Evolutionary conservation across 2,888 invertebrate genomes (phyloP), one percentile per base, ranked within the genome.

Genomic region (Dorcus hopei): DNA sequence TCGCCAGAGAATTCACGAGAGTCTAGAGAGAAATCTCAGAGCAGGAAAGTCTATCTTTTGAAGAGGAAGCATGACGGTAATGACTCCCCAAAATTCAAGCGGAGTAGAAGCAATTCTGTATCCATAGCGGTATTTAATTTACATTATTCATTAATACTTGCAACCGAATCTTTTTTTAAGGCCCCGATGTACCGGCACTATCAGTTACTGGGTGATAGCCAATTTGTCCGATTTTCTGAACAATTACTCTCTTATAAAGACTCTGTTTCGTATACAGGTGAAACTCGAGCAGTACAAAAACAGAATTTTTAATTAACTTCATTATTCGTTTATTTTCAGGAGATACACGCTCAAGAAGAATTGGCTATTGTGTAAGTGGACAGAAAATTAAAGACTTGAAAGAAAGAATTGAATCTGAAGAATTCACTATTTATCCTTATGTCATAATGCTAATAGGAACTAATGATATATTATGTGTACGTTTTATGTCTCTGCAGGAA

Each of bases 341-440:
- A 9, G 43, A 43, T 43, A 38, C 9, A 23, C 54, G 40, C 26
- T 9, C 14, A 8, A 47, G 57, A 11, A 11, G 52, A 19, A 11
- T 62, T 3, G 57, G 57, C 7, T 62, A 62, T 40, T 62, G 62
- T 26, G 57, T 62, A 2, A 59, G 62, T 41, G 62, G 62, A 14
- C 62, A 62, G 38, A 62, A 54, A 40, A 53, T 59, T 2, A 26
- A 14, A 42, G 59, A 59, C 1, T 38, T 59, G 7, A 38, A 41
- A 47, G 9, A 41, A 19, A 41, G 57, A 9, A 11, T 61, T 2
- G 3, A 11, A 33, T 11, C 48, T 8, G 33, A 26, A 7, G 54
- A 59, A 19, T 52, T 40, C 11, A 5, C 38, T 19, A 45, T 62
- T 23, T 9, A 33, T 4, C n/a, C 54, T 1, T 54, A 59, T 42